Evolutionary conservation across 2,888 invertebrate species (phyloP).

Genomic region (Trichopria drosophilae): DNA sequence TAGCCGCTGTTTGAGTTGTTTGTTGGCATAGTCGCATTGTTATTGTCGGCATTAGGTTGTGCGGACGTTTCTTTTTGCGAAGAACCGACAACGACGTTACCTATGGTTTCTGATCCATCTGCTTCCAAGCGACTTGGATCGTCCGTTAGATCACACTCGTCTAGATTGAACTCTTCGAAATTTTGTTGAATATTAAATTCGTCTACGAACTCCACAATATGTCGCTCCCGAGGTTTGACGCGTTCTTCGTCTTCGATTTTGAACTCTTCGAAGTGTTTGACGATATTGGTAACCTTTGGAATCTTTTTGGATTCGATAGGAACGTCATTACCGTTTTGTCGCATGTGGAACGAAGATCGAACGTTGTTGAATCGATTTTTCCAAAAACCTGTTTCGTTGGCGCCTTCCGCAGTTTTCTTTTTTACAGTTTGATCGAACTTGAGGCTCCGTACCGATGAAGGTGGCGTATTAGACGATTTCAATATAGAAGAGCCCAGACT

Average conservation of each 20-base stretch:
- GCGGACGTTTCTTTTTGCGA: conserved; percentile 49
- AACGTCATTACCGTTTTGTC: conserved; percentile 33
- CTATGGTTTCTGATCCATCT: conserved; percentile 52
- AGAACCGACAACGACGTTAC: conserved; percentile 23
- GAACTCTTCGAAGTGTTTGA: conserved; percentile 56
- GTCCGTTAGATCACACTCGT: conserved; percentile 67
- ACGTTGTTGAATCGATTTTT: conserved; percentile 46
- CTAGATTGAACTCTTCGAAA: conserved; percentile 79
- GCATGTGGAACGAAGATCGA: conserved; percentile 44
- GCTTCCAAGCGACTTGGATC: conserved; percentile 52
- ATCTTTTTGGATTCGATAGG: conserved; percentile 25
- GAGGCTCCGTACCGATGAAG: conserved; percentile 40
- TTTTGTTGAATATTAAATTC: conserved; percentile 74
- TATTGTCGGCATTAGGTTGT: conserved; percentile 59
- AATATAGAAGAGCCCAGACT: conserved; percentile 34
- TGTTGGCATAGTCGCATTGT: conserved; percentile 49
- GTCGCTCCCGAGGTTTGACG: conserved; percentile 31
- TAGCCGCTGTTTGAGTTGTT: conserved; percentile 61
- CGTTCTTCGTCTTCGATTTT: conserved; percentile 44
- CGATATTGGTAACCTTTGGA: conserved; percentile 51
- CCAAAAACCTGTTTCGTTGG: conserved; percentile 37
- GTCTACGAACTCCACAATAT: conserved; percentile 42
- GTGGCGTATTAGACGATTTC: conserved; percentile 17
- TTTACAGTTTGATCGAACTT: conserved; percentile 45
- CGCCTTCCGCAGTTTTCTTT: conserved; percentile 25